phyloP scores from a whole-genome alignment of 2,113 vertebrate species.

The Semnopithecus entellus region DNA sequence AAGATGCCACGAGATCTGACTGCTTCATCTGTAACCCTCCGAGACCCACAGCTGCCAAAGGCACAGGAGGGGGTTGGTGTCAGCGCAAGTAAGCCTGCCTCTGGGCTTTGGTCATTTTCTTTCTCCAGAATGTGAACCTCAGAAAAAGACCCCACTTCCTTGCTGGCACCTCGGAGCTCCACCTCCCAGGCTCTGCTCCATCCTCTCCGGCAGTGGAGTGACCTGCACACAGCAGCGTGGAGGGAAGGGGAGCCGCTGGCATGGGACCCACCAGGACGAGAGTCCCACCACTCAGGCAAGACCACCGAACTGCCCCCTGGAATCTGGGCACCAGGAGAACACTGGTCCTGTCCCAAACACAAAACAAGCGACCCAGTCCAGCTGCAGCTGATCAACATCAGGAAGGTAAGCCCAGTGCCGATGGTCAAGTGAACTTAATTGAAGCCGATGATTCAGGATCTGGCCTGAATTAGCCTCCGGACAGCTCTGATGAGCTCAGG shows the following conservation, averaged over 20 bases:
- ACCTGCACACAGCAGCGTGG: neutral
- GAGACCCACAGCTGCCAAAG: neutral
- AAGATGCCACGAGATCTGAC: neutral
- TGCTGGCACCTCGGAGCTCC: neutral
- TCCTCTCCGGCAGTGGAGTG: neutral
- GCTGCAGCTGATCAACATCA: conserved; percentile 34
- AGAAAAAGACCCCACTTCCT: neutral
- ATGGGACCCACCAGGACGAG: neutral
- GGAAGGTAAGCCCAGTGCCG: neutral
- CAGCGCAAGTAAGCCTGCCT: neutral
- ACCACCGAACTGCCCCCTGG: neutral
- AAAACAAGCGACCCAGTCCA: neutral
- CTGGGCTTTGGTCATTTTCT: neutral
- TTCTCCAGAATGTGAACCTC: neutral
- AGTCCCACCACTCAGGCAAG: neutral
- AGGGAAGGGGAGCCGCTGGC: neutral
- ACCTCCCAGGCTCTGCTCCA: neutral
- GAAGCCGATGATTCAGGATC: conserved; percentile 17
- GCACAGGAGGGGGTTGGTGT: neutral
- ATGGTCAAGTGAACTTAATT: neutral
- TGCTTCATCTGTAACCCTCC: neutral
- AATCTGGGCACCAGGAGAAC: neutral
- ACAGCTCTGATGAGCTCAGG: neutral
- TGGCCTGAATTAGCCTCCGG: conserved; percentile 21
- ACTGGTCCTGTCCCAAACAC: neutral